These are phyloP conservation scores for Arothron firmamentum DNA, from an alignment of 2,113 vertebrate species.

Conservation along the genomic window DNA sequence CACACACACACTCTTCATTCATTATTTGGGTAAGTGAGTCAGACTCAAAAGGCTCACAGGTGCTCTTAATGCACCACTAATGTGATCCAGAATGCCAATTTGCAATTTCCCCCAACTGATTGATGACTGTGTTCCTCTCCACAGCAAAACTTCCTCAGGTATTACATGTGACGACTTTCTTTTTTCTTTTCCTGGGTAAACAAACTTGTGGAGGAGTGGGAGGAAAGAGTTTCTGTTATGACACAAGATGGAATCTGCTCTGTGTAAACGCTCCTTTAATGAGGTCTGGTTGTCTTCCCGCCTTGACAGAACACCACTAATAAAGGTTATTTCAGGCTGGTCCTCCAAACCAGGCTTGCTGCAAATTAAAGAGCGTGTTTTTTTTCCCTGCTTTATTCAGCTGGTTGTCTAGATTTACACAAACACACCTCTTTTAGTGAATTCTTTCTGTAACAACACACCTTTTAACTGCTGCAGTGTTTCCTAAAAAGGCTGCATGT, in stretches of 20 bases:
- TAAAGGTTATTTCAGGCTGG: conserved; percentile 28
- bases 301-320: conserved; percentile 35
- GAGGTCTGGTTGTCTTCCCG: conserved; percentile 36
- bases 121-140: conserved; percentile 20
- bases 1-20: conserved; percentile 1
- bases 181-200: conserved; percentile 4
- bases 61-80: conserved; percentile 50
- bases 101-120: conserved; percentile 32
- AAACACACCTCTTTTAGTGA: no score
- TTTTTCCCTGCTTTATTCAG: conserved; percentile 12
- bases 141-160: conserved; percentile 21
- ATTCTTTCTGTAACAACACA: no score
- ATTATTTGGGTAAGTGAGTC: conserved; percentile 34
- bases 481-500: no score
- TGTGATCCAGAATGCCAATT: conserved; percentile 31
- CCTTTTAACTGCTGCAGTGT: no score
- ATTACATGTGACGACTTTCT: conserved; percentile 12
- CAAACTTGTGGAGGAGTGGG: conserved; percentile 22
- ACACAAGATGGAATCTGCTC: conserved; percentile 20
- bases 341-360: not conserved
- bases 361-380: conserved; percentile 29
- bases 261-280: conserved; percentile 40
- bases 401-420: conserved; percentile 1
- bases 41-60: conserved; percentile 49
- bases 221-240: conserved; percentile 24